Evolutionary conservation across 2,797 vertebrate species (phyloP), one percentile per base, ranked within the genome.

Genomic region (Microctenopoma stevenorrisi): DNA sequence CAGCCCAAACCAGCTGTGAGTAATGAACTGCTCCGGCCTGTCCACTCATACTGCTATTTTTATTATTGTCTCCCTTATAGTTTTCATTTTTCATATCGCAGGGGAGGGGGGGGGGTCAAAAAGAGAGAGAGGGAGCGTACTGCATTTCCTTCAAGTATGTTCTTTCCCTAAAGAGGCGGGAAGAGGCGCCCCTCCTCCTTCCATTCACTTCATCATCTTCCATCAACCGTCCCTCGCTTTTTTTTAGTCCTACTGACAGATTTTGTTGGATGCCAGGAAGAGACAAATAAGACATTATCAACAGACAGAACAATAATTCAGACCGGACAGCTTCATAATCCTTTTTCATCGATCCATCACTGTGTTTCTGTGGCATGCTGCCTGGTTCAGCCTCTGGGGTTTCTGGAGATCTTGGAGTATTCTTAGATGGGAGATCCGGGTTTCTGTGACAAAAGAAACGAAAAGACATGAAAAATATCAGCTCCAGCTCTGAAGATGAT

Each of bases 21-120:
- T 95, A 95, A 96, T 96, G 94, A 94, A 94, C 92, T 93, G 91
- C 92, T 92, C 90, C 64, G 90, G 88, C 88, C 93, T 93, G 94
- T 94, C 94, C 94, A 94, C 93, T 94, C 93, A 86, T 89, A 91
- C 87, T 90, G 93, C 94, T 94, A 94, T 94, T 95, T 94, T 94
- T 95, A 95, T 95, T 94, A 94, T 93, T 91, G 91, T 94, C 91
- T 93, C 81, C 91, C 89, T 93, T 90, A 93, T 91, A 92, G 90
- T 91, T 94, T 94, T 91, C 92, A 94, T 95, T 94, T 95, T 93
- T 94, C 93, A 94, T 88, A 91, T 90, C 64, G 48, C 66, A 68
- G 59, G 22, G 52, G 22, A 18, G 18, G 51, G 7, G 53, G 53
- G 40, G 55, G 60, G 49, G 37, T 63, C 55, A 63, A 68, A 62